These are phyloP conservation scores for Timema cristinae DNA, from an alignment of 2,888 invertebrate genomes.

Conservation along the genomic window DNA sequence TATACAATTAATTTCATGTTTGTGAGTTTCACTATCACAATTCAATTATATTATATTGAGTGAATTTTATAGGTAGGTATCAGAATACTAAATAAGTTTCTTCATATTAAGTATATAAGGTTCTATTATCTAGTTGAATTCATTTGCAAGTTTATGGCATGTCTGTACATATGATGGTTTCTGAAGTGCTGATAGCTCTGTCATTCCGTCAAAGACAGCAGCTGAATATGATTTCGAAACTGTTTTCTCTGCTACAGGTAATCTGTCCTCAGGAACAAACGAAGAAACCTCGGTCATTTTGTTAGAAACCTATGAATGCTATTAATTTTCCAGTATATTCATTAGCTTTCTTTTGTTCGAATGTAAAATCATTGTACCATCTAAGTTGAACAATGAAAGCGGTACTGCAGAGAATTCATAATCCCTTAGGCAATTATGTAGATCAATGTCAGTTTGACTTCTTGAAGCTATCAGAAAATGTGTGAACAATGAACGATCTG, in stretches of 20 bases:
- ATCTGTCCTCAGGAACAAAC: not conserved
- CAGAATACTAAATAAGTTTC: not conserved
- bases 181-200: too few species aligned
- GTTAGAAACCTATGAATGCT: not conserved
- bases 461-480: not conserved
- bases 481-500: not conserved
- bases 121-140: slow-evolving; percentile 1
- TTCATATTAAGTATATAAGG: not conserved
- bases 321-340: not conserved
- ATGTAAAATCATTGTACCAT: too few species aligned
- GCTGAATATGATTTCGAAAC: not conserved
- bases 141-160: not conserved
- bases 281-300: not conserved
- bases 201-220: not conserved
- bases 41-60: too few species aligned
- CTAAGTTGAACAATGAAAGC: too few species aligned
- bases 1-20: too few species aligned
- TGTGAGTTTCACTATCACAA: too few species aligned
- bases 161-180: not conserved
- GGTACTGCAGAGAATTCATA: too few species aligned
- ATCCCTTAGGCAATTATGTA: too few species aligned
- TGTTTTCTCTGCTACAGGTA: not conserved
- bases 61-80: too few species aligned
- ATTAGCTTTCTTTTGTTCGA: slow-evolving; percentile 3
- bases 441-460: not conserved